Base-by-base conservation (phyloP, 2,797 vertebrate species). In the Iguana delicatissima region DNA sequence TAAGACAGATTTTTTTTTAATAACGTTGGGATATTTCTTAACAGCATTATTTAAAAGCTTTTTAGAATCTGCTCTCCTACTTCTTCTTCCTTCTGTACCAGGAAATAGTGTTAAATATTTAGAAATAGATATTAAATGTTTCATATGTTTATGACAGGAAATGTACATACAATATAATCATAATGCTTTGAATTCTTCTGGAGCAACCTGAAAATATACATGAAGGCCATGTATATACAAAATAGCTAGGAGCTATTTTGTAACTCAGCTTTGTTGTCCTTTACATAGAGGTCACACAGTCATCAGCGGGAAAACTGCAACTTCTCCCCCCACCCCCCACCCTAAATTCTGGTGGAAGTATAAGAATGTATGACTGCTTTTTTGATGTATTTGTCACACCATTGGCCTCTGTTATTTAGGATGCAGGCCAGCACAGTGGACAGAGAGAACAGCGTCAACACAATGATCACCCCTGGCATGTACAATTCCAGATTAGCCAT, bases 131-230 rank as follows among this genome's bases (percentile, higher is more conserved):
- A 95, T 95, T 96, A 96, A 96, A 96, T 95, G 96, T 96, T 96
- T 96, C 86, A 95, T 96, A 96, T 95, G 95, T 96, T 96, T 96
- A 95, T 96, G 94, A 96, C 95, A 96, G 87, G 92, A 96, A 95
- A 95, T 95, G 95, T 92, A 91, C 92, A 89, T 94, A 94, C 92
- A 93, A 91, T 95, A 93, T 95, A 92, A 94, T 95, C 92, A 94
- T 92, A 91, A 81, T 67, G 89, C 89, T 95, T 92, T 89, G 89
- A 76, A 87, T 94, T 92, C 89, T 89, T 3, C 87, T 88, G 32
- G 84, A 81, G 67, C 67, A 91, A 50, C 7, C 79, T 87, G 46
- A 89, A 80, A 92, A 64, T 83, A 91, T 91, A 67, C 76, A 81
- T 86, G 83, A 94, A 85, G 57, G 88, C 38, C 42, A 89, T n/a